phyloP scores from a whole-genome alignment of 1,140 invertebrate species.

The Lethocerus indicus region DNA sequence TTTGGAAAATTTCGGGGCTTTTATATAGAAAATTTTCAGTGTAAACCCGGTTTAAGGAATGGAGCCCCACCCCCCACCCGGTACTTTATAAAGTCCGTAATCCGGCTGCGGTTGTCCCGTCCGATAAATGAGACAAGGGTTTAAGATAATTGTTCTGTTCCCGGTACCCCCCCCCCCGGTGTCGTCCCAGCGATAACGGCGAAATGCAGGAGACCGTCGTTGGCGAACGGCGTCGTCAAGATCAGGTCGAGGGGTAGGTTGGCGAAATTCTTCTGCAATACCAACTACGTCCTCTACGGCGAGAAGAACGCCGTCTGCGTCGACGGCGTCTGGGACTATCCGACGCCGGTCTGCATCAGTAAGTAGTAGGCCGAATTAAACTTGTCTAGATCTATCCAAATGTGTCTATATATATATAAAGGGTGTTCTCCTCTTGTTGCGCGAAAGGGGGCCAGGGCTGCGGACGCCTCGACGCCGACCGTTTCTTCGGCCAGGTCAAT shows the following conservation, averaged over 20 bases:
- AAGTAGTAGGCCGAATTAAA: slow-evolving; percentile 25
- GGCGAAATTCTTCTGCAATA: slow-evolving; percentile 34
- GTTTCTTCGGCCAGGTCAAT: slow-evolving; percentile 29
- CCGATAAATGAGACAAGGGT: too few relatives aligned
- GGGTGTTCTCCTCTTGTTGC: background rate
- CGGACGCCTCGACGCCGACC: background rate
- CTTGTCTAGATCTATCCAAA: background rate
- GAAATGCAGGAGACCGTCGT: too few relatives aligned
- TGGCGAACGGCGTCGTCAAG: slow-evolving; percentile 25
- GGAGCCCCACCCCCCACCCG: too few relatives aligned
- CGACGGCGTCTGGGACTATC: slow-evolving; percentile 36
- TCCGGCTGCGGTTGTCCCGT: too few relatives aligned
- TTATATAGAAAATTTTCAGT: too few relatives aligned
- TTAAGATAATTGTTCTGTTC: too few relatives aligned
- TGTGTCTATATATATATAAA: background rate
- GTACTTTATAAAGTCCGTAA: too few relatives aligned
- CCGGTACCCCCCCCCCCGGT: too few relatives aligned
- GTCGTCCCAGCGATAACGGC: too few relatives aligned
- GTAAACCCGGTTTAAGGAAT: too few relatives aligned
- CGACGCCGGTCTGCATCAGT: slow-evolving; percentile 44
- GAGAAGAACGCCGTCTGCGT: slow-evolving; percentile 40
- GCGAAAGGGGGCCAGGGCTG: background rate
- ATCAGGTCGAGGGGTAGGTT: slow-evolving; percentile 26
- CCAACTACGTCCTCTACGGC: slow-evolving; percentile 37
- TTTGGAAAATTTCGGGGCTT: too few relatives aligned